Conservation (phyloP, 2,113 vertebrate genomes). For the Elephas maximus region DNA sequence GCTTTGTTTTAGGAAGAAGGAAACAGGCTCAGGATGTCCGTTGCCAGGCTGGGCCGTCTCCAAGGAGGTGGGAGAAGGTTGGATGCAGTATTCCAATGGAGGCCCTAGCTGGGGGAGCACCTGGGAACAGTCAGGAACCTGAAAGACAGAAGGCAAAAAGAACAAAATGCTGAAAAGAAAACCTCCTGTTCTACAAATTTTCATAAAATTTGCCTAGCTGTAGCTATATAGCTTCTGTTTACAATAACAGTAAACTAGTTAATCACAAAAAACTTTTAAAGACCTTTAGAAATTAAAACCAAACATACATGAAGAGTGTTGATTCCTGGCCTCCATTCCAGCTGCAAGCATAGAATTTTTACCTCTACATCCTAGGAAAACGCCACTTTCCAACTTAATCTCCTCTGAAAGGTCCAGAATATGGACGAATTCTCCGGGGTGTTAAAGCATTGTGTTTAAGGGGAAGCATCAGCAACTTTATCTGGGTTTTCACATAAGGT, state of each 20-base stretch:
- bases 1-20: neutral
- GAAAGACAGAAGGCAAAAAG: neutral
- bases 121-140: neutral
- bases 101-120: neutral
- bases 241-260: neutral
- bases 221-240: neutral
- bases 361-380: neutral
- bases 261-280: neutral
- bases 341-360: neutral
- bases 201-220: neutral
- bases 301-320: neutral
- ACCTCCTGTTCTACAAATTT: neutral
- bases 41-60: neutral
- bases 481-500: neutral
- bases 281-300: neutral
- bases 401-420: neutral
- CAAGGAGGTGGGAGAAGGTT: fast-evolving
- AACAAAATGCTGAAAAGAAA: neutral
- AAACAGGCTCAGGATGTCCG: neutral
- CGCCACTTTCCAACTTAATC: neutral
- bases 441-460: neutral
- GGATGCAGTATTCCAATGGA: neutral
- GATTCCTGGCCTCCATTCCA: neutral
- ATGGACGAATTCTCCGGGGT: neutral
- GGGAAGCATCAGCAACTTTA: neutral